These are phyloP conservation scores for Drosophila acutilabella DNA, from an alignment of 2,888 invertebrate genomes.

Conservation along the genomic window DNA sequence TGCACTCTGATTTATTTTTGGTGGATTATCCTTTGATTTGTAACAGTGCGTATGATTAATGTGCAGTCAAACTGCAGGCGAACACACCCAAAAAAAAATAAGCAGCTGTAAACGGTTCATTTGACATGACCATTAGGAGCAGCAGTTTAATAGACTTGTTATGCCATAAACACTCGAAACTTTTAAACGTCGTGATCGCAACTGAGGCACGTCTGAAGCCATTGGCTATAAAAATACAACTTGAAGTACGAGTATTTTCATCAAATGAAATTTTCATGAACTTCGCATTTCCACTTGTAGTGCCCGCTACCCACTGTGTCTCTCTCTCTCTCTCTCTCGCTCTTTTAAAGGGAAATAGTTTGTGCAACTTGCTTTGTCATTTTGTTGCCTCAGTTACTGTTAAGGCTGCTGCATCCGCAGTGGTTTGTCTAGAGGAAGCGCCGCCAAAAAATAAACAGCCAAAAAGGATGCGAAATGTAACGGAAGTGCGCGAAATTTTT, in stretches of 20 bases:
- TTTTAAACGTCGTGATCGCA: constrained; percentile 51
- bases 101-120: constrained; percentile 49
- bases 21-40: constrained; percentile 10
- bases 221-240: constrained; percentile 29
- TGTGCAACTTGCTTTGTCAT: constrained; percentile 66
- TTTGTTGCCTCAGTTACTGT: constrained; percentile 42
- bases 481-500: constrained; percentile 76
- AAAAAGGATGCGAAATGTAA: constrained; percentile 73
- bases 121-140: constrained; percentile 39
- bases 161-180: constrained; percentile 53
- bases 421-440: constrained; percentile 73
- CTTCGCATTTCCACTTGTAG: constrained; percentile 9
- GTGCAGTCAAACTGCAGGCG: constrained; percentile 15
- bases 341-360: constrained; percentile 54
- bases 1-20: constrained; percentile 35
- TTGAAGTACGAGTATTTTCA: constrained; percentile 48
- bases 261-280: constrained; percentile 64
- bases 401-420: constrained; percentile 59
- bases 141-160: constrained; percentile 56
- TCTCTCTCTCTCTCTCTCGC: neutral
- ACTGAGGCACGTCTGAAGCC: constrained; percentile 28
- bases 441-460: constrained; percentile 67
- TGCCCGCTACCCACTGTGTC: neutral
- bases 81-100: too few species aligned
- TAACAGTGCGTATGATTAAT: constrained; percentile 60